Evolutionary conservation across 2,888 invertebrate species (phyloP).

Genomic region (Adelognathus sp.): DNA sequence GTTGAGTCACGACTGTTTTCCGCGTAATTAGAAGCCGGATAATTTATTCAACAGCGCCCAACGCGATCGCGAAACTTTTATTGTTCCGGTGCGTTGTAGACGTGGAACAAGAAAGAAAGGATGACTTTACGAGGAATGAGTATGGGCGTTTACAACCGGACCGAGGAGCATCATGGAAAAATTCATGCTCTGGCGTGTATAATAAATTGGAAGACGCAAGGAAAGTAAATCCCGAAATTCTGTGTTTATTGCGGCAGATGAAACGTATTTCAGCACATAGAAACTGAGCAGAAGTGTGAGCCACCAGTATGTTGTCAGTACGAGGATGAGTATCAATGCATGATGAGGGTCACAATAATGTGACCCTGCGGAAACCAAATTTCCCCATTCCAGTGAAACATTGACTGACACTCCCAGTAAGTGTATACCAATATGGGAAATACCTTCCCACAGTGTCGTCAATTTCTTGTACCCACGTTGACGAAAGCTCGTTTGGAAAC

Average conservation of each 20-base stretch:
- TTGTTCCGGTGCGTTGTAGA: constrained; percentile 60
- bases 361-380: too few species aligned
- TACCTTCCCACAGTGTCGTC: too few species aligned
- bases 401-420: too few species aligned
- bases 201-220: constrained; percentile 12
- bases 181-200: neutral
- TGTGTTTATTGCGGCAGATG: neutral
- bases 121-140: constrained; percentile 15
- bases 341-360: too few species aligned
- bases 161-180: neutral
- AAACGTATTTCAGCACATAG: neutral
- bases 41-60: constrained; percentile 74
- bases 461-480: too few species aligned
- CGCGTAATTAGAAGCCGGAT: constrained; percentile 73
- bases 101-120: constrained; percentile 37
- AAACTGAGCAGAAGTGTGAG: too few species aligned
- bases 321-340: too few species aligned
- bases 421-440: too few species aligned
- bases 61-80: constrained; percentile 68
- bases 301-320: too few species aligned
- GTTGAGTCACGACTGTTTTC: constrained; percentile 69
- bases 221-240: neutral
- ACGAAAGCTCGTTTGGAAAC: too few species aligned
- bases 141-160: neutral
- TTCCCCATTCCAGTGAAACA: too few species aligned